Percentiles rank a stretch among this genome's conserved stretches.
phyloP scores from a whole-genome alignment of 1,140 invertebrate genomes.

The Nautilus pompilius region DNA sequence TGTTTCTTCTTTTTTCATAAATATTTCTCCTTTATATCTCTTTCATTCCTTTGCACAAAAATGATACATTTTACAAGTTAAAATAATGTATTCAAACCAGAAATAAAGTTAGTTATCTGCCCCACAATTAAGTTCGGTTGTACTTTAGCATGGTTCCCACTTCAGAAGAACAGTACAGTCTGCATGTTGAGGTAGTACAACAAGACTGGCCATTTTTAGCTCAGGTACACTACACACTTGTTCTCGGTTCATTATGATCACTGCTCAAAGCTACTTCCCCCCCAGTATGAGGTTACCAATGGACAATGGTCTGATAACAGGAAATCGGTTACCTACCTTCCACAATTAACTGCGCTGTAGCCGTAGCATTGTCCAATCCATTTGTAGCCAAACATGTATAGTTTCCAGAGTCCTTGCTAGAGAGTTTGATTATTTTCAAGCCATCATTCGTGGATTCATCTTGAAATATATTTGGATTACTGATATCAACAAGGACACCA shows the following conservation, averaged over 20 bases:
- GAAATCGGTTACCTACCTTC: constrained; percentile 24
- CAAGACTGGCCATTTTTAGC: not conserved
- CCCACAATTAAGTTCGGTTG: too few species aligned
- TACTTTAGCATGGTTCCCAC: too few species aligned
- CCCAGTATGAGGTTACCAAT: not conserved
- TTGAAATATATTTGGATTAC: constrained; percentile 7
- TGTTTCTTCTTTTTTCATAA: too few species aligned
- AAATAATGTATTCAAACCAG: too few species aligned
- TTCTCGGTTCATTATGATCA: not conserved
- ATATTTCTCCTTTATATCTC: too few species aligned
- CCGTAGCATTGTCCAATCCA: constrained; percentile 26
- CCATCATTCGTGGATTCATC: not conserved
- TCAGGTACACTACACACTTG: not conserved
- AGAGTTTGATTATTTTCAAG: constrained; percentile 15
- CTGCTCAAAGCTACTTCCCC: not conserved
- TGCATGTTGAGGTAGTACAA: too few species aligned
- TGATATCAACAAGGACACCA: constrained; percentile 14
- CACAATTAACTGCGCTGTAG: constrained; percentile 21
- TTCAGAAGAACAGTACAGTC: too few species aligned
- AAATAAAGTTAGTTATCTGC: too few species aligned
- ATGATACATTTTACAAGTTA: too few species aligned
- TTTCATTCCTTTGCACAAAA: too few species aligned
- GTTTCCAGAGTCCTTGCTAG: constrained; percentile 28
- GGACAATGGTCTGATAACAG: not conserved
- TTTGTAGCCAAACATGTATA: constrained; percentile 40